Conservation (phyloP, 2,797 vertebrate species). For the Molossus molossus region DNA sequence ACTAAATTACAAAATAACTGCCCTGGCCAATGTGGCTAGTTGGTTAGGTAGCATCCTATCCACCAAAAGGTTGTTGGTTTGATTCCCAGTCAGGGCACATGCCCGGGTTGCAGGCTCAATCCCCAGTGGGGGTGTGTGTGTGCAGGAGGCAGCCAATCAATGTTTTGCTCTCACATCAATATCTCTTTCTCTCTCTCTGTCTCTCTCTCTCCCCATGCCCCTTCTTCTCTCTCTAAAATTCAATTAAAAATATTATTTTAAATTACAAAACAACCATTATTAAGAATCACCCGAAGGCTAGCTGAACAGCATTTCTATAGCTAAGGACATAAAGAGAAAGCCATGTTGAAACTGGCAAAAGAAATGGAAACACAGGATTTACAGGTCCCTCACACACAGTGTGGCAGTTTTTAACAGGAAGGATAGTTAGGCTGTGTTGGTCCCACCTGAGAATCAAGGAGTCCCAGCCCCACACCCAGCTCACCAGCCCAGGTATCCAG, state of each 20-base stretch:
- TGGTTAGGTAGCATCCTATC: background rate
- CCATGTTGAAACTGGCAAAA: background rate
- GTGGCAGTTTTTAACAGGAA: background rate
- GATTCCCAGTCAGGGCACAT: background rate
- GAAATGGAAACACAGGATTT: background rate
- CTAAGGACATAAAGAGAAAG: background rate
- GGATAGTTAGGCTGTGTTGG: background rate
- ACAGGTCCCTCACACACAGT: background rate
- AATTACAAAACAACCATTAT: background rate
- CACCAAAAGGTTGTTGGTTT: background rate
- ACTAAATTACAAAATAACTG: background rate
- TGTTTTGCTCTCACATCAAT: background rate
- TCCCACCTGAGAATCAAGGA: background rate
- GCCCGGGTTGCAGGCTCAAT: background rate
- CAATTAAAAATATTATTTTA: background rate
- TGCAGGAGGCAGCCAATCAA: background rate
- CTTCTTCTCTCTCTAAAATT: background rate
- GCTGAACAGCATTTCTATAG: background rate
- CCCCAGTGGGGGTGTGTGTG: background rate
- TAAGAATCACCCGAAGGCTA: background rate
- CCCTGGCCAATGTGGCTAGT: background rate
- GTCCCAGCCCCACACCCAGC: background rate
- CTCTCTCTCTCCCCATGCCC: too few species aligned
- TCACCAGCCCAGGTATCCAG: background rate
- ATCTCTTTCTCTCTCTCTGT: too few species aligned